Evolutionary conservation across 1,140 invertebrate genomes (phyloP).

Genomic region (Epicauta chinensis): DNA sequence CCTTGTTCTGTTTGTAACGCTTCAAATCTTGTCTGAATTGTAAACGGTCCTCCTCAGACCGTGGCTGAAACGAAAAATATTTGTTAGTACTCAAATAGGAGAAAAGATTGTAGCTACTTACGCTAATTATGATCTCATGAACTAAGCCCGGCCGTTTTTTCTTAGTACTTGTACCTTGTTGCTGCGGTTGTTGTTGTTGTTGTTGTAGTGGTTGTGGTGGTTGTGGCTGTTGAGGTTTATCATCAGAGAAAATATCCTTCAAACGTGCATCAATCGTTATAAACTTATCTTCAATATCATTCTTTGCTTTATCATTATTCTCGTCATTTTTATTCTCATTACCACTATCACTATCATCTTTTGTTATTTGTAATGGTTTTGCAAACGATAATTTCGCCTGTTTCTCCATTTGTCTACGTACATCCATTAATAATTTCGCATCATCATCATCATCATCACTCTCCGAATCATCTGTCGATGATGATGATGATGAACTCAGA

Average conservation of each 20-base stretch:
- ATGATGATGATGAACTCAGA: slow-evolving; percentile 44
- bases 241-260: slow-evolving; percentile 31
- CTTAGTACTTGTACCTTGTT: slow-evolving; percentile 19
- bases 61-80: slow-evolving; percentile 49
- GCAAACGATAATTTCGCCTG: slow-evolving; percentile 11
- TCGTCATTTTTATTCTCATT: too few species aligned
- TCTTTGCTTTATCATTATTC: too few species aligned
- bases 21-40: slow-evolving; percentile 60
- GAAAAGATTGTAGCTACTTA: slow-evolving; percentile 46
- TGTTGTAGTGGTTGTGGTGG: too few species aligned
- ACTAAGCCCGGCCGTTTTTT: slow-evolving; percentile 52
- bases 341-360: too few species aligned
- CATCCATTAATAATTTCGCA: slow-evolving; percentile 32
- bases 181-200: too few species aligned
- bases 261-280: slow-evolving; percentile 30
- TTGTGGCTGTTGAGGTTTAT: too few species aligned
- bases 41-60: slow-evolving; percentile 67
- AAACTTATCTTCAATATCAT: background rate
- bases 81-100: background rate
- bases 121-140: slow-evolving; percentile 63
- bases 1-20: slow-evolving; percentile 70
- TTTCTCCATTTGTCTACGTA: slow-evolving; percentile 33
- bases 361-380: background rate
- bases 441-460: slow-evolving; percentile 46
- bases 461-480: too few species aligned